Base-by-base conservation (phyloP, 2,888 invertebrate species). In the Spialia ferax region DNA sequence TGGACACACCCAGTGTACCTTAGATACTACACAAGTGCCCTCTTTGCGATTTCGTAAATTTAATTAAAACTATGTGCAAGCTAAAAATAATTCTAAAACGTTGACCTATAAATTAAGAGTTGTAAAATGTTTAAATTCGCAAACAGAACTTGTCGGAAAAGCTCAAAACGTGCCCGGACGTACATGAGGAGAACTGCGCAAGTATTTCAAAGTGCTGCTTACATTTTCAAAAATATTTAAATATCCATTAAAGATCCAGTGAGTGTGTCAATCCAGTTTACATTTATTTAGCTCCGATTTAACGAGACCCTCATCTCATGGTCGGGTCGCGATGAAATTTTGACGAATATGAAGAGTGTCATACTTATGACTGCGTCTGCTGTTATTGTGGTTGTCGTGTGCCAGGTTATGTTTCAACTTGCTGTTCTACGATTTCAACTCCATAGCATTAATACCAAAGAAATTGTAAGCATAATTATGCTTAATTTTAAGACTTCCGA, bases 221-320 rank as follows among this genome's bases (percentile, higher is more conserved):
- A 15, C 42, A 45, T 15, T 45, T 45, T 45, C 15, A 15, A 45
- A 45, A 45, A 45, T 45, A 18, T 45, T 45, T 45, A 45, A 18
- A 45, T 45, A 45, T 45, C 42, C 42, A 45, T 45, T 45, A 45
- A 45, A 6, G 42, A 18, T 45, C 15, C 4, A 45, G 18, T 2
- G 45, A 45, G 45, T 45, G 18, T 18, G 10, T 45, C 45, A 45
- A 10, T 45, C 7, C 22, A 22, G 57, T 45, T 45, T 45, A 45
- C 45, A 45, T 45, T 45, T 10, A 22, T 57, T 57, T n/a, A 20
- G 22, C 29, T 57, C 11, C 23, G 22, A 38, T 56, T 57, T 57
- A 35, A 22, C 56, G 20, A 56, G 20, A 18, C 18, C 10, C 45
- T 45, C 18, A 45, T 45, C 45, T 45, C 45, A 45, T 18, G 45